Evolutionary conservation across 2,113 vertebrate species (phyloP), one percentile per base, ranked within the genome.

Genomic region (Passer domesticus): DNA sequence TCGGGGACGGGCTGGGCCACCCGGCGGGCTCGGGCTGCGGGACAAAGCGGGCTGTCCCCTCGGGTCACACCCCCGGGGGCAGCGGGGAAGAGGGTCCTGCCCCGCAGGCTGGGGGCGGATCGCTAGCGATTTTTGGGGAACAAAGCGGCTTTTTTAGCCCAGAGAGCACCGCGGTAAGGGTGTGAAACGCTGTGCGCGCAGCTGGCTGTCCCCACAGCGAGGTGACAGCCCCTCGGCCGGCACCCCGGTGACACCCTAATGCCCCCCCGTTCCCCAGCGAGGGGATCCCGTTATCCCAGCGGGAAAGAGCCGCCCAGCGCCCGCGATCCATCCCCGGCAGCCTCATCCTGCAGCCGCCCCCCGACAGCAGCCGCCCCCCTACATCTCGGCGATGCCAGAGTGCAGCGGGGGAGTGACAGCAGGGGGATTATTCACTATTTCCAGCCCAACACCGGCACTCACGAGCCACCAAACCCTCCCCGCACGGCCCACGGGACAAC

Each of bases 1-100:
- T 98, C 91, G 2, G 99, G 99, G 81, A 99, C 98, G 95, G 99
- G 99, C 98, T 98, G 99, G 14, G 98, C 99, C 60, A 98, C 97
- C 16, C 95, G 86, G n/a, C 90, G 97, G 4, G 94, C 95, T 19
- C 96, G 98, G 78, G 74, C 98, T 98, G 94, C 0, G 13, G 43
- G 89, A 62, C 49, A 90, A 37, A 37, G 35, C 35, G 35, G 35
- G 35, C 35, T 37, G 35, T 37, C 35, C 35, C 35, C 35, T 37
- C 35, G 35, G 35, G 35, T 37, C 35, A 27, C 24, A 55, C 11
- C 14, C 18, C 33, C 0, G 0, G 24, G 41, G 23, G 43, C 15
- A 15, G 15, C 0, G 9, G 28, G 37, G 0, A 7, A 35, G 80
- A 19, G 10, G 2, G 12, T 55, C 27, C 24, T 66, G 31, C 27